Evolutionary conservation across 64 coral and sea anemone species (phyloP).

Genomic region (Porites australiensis): DNA sequence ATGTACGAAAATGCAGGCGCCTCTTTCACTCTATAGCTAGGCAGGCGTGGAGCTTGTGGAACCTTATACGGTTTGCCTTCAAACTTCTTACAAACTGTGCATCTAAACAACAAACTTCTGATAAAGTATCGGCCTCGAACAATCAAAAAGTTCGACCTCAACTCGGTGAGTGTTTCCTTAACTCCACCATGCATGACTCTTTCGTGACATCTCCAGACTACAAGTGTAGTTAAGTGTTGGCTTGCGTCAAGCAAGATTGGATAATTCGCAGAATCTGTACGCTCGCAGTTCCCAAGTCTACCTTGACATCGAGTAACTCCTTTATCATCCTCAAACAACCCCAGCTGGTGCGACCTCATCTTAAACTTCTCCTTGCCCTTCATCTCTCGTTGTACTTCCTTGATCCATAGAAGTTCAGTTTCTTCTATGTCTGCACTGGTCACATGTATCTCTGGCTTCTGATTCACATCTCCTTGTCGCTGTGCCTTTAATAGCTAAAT

Average conservation of each 20-base stretch:
- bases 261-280: constrained; percentile 16
- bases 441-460: not conserved
- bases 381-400: constrained; percentile 40
- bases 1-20: constrained; percentile 50
- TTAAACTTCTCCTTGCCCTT: not conserved
- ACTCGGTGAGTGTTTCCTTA: constrained; percentile 46
- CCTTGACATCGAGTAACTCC: constrained; percentile 38
- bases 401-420: constrained; percentile 49
- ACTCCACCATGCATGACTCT: constrained; percentile 46
- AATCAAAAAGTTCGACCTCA: constrained; percentile 49
- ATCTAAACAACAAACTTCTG: constrained; percentile 41
- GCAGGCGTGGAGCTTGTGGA: constrained; percentile 20
- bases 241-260: constrained; percentile 39
- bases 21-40: constrained; percentile 42
- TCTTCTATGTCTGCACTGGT: constrained; percentile 25
- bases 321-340: not conserved
- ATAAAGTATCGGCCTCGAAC: constrained; percentile 12
- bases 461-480: not conserved
- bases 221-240: too few relatives aligned
- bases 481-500: constrained; percentile 35
- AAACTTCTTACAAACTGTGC: constrained; percentile 45
- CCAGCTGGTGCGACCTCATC: constrained; percentile 22
- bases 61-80: constrained; percentile 55
- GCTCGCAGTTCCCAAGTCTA: constrained; percentile 15
- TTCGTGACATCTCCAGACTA: not conserved